These are phyloP conservation scores for Kradibia gibbosae DNA, from an alignment of 1,140 invertebrate species.

Conservation along the genomic window DNA sequence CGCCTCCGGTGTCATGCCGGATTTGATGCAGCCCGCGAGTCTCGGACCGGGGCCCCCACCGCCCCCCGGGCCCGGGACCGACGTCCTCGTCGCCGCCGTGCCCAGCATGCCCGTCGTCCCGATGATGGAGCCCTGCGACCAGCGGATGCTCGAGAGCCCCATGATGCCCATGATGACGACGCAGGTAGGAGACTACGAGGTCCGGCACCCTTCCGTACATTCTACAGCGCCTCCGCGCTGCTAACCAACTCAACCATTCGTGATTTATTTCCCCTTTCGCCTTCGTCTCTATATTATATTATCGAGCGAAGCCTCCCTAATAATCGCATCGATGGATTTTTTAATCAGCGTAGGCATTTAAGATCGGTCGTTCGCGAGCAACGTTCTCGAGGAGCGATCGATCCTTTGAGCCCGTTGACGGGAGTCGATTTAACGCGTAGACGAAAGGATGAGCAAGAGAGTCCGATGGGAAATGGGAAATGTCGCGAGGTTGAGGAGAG, in stretches of 20 bases:
- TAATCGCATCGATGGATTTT: too few relatives aligned
- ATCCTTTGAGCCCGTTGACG: too few relatives aligned
- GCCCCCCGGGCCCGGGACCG: background rate
- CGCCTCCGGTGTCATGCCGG: slow-evolving; percentile 51
- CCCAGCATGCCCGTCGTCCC: slow-evolving; percentile 42
- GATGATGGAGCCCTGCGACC: slow-evolving; percentile 28
- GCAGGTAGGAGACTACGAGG: slow-evolving; percentile 41
- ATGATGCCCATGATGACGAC: slow-evolving; percentile 42
- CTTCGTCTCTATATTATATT: background rate
- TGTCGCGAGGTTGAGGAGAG: too few relatives aligned
- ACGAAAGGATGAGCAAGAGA: too few relatives aligned
- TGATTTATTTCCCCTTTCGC: background rate
- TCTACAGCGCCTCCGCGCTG: background rate
- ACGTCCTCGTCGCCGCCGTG: slow-evolving; percentile 49
- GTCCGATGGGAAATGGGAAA: too few relatives aligned
- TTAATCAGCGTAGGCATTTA: too few relatives aligned
- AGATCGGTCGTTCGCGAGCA: too few relatives aligned
- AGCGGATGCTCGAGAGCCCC: slow-evolving; percentile 33
- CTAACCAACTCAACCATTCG: background rate
- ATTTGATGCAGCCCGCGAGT: slow-evolving; percentile 17
- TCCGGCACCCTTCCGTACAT: background rate
- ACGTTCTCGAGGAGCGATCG: too few relatives aligned
- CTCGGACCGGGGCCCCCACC: background rate
- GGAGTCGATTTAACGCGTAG: too few relatives aligned
- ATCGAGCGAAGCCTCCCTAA: too few relatives aligned